Base-by-base conservation (phyloP, 2,113 vertebrate genomes). In the Falco punctatus region DNA sequence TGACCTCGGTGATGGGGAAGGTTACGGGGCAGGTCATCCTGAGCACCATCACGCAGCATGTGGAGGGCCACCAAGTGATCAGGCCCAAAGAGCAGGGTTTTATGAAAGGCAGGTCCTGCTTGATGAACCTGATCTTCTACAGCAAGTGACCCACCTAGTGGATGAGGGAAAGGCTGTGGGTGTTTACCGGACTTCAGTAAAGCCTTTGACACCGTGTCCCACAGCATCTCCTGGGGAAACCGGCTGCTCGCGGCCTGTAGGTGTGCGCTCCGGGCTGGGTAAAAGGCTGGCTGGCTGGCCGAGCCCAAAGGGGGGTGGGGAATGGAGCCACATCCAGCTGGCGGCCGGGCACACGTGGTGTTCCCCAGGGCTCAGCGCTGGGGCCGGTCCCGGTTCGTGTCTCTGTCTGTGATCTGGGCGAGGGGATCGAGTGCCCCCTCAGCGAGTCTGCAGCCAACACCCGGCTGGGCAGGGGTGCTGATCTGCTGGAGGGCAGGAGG, bases 31-130 rank as follows among this genome's bases (percentile, higher is more conserved):
- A 35, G 35, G 35, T 35, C 35, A 40, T 28, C 12, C 2, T 19
- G 13, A 57, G 15, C n/a, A 49, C 33, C 28, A 40, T 28, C 57
- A 40, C 8, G 1, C 1, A 4, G 48, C 57, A 38, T 1, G 0
- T 12, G 27, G n/a, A 55, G 7, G 42, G 14, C 42, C 11, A 14
- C 42, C 42, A 42, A 11, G 42, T 42, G 42, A 42, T 42, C 42
- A 42, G 42, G 42, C 42, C 42, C 42, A 42, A 13, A 11, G 11
- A 42, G 42, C 42, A 42, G 42, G 42, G 14, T 5, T 42, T 13
- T 42, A 42, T 42, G 42, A 42, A 42, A 42, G 42, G 42, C 42
- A 42, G 42, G 42, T 42, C 42, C 11, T n/a, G 27, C 32, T 33
- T 46, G 26, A 15, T 44, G 6, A 74, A 59, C 15, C 23, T 33